A percentile compares a stretch with the other conserved stretches of the same genome.
Conservation (phyloP, 2,888 invertebrate genomes). For the Cenopis cana region DNA sequence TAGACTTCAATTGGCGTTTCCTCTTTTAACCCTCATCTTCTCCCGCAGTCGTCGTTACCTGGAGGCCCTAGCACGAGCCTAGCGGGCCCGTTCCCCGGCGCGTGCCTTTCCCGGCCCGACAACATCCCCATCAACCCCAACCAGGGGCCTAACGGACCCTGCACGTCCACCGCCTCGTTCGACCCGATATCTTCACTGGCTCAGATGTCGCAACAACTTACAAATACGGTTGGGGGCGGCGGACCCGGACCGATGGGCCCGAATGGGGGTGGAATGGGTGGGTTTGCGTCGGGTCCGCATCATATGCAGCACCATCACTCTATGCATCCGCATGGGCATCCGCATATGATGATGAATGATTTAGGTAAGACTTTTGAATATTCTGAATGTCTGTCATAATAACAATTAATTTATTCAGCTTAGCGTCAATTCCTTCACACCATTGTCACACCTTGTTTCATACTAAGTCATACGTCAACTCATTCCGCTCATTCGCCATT, state of each 20-base stretch:
- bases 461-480: too few relatives aligned
- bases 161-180: constrained; percentile 87
- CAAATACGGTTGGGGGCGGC: constrained; percentile 87
- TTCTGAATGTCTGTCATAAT: neutral
- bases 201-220: constrained; percentile 97
- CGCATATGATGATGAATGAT: constrained; percentile 84
- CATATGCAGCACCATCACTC: constrained; percentile 81
- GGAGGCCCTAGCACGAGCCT: constrained; percentile 79
- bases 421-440: too few relatives aligned
- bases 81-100: constrained; percentile 82
- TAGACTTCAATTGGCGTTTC: too few relatives aligned
- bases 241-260: constrained; percentile 74
- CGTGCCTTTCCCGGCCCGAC: constrained; percentile 80
- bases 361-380: constrained; percentile 64
- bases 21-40: neutral
- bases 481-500: too few relatives aligned
- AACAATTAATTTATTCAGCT: too few relatives aligned
- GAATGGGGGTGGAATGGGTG: constrained; percentile 64
- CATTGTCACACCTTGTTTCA: too few relatives aligned
- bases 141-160: constrained; percentile 83
- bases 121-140: constrained; percentile 81
- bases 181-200: constrained; percentile 97
- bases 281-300: constrained; percentile 73
- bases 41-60: constrained; percentile 73
- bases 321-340: constrained; percentile 79